A percentile compares a stretch with the other conserved stretches of the same genome.
Evolutionary conservation across 1,140 invertebrate genomes (phyloP).

Genomic region (Scaptomyza pallida): DNA sequence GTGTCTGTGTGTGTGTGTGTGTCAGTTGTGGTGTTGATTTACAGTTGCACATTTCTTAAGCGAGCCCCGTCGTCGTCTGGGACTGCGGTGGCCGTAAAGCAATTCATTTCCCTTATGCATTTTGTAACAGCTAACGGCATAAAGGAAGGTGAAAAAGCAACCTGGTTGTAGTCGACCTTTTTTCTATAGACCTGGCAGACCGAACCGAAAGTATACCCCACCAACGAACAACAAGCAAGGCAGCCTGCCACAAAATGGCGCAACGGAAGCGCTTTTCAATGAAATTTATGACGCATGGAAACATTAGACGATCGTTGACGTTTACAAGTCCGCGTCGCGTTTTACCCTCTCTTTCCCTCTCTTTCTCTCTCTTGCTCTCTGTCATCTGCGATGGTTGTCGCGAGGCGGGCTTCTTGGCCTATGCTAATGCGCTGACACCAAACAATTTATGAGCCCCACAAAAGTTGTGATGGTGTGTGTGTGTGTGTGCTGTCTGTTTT

Average conservation of each 20-base stretch:
- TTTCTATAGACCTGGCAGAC: slow-evolving; percentile 7
- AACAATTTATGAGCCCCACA: slow-evolving; percentile 59
- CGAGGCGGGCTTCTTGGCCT: slow-evolving; percentile 18
- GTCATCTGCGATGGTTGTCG: slow-evolving; percentile 2
- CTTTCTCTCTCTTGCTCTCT: neutral
- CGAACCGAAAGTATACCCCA: slow-evolving; percentile 4
- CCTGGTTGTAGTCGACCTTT: slow-evolving; percentile 31
- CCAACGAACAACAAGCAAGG: neutral
- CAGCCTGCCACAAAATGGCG: slow-evolving; percentile 63
- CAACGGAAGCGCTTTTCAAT: slow-evolving; percentile 82
- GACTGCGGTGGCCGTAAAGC: slow-evolving; percentile 77
- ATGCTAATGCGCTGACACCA: slow-evolving; percentile 65
- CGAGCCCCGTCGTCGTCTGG: slow-evolving; percentile 36
- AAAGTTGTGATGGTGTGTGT: slow-evolving; percentile 50
- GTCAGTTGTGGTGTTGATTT: slow-evolving; percentile 67
- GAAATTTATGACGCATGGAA: slow-evolving; percentile 83
- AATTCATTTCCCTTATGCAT: slow-evolving; percentile 82
- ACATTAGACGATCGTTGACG: slow-evolving; percentile 82
- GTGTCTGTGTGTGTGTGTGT: slow-evolving; percentile 29
- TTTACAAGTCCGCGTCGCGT: slow-evolving; percentile 67
- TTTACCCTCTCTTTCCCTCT: neutral
- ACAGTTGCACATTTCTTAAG: slow-evolving; percentile 77
- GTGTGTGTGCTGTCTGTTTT: slow-evolving; percentile 54
- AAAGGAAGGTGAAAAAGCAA: neutral
- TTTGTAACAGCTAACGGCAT: slow-evolving; percentile 46